Conservation (phyloP, 2,797 vertebrate genomes). For the Australoheros facetus region DNA sequence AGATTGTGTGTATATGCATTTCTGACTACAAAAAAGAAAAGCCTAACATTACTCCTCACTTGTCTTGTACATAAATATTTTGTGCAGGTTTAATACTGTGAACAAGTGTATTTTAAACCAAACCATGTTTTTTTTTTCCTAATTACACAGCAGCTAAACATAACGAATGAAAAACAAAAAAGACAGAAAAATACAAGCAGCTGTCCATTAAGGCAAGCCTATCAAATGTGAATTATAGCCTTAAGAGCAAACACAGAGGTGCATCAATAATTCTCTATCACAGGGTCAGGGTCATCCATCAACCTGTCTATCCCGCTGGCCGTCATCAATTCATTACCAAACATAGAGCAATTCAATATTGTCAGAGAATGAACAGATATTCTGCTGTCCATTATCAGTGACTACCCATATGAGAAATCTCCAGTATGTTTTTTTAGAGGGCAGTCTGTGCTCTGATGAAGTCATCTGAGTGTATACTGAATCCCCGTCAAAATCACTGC, state of each 20-base stretch:
- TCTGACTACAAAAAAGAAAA: neutral
- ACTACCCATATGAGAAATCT: neutral
- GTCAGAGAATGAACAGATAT: constrained; percentile 8
- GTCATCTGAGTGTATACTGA: neutral
- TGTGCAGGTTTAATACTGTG: neutral
- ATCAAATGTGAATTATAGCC: constrained; percentile 21
- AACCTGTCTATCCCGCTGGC: constrained; percentile 24
- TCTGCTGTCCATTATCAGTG: neutral
- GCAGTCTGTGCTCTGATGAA: neutral
- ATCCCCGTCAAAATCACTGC: neutral
- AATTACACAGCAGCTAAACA: no score
- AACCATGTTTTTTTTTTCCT: neutral
- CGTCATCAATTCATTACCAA: constrained; percentile 32
- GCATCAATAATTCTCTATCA: constrained; percentile 60
- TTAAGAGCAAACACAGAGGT: constrained; percentile 62
- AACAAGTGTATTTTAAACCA: neutral
- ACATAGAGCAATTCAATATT: constrained; percentile 24
- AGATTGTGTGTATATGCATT: neutral
- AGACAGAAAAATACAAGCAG: neutral
- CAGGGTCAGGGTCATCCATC: constrained; percentile 43
- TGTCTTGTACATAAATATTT: neutral
- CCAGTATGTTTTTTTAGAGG: neutral
- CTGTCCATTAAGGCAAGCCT: neutral
- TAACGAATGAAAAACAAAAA: neutral
- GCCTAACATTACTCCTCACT: neutral